A percentile compares a stretch with the other conserved stretches of the same genome.
phyloP scores from a whole-genome alignment of 2,888 invertebrate species.

The Tenodera sinensis region DNA sequence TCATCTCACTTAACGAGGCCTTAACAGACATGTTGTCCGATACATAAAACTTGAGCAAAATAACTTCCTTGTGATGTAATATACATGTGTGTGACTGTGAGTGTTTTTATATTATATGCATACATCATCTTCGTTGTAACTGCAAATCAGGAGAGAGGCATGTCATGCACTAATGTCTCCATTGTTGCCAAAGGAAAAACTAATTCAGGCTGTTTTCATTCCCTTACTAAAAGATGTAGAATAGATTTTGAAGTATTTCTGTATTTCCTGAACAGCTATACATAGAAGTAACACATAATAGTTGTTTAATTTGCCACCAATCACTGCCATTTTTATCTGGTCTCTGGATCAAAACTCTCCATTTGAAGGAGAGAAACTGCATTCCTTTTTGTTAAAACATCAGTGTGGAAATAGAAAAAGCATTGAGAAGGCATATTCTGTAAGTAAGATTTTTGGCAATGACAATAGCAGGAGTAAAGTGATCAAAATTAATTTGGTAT shows the following conservation, averaged over 20 bases:
- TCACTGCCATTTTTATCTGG: conserved; percentile 30
- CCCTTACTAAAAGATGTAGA: background rate
- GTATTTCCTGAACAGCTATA: background rate
- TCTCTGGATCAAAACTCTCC: conserved; percentile 19
- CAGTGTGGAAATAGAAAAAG: background rate
- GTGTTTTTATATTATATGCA: background rate
- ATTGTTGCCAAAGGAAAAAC: conserved; percentile 28
- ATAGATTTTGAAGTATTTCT: background rate
- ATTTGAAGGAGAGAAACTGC: conserved; percentile 6
- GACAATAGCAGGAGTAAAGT: background rate
- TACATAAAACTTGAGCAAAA: background rate
- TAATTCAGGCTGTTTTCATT: conserved; percentile 23
- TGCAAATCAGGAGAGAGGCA: conserved; percentile 2
- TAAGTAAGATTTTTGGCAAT: background rate
- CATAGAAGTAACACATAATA: background rate
- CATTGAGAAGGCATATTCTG: background rate
- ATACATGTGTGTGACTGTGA: background rate
- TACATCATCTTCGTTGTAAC: background rate
- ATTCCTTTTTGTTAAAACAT: conserved; percentile 12
- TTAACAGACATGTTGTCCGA: conserved; percentile 19
- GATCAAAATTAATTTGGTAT: background rate
- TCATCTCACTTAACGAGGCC: conserved; percentile 28
- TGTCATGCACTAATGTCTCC: conserved; percentile 14
- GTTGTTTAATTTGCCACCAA: conserved; percentile 27
- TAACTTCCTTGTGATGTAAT: conserved; percentile 2